A percentile compares a stretch with the other conserved stretches of the same genome.
These are phyloP conservation scores for Talpa occidentalis DNA, from an alignment of 2,113 vertebrate species.

Conservation along the genomic window DNA sequence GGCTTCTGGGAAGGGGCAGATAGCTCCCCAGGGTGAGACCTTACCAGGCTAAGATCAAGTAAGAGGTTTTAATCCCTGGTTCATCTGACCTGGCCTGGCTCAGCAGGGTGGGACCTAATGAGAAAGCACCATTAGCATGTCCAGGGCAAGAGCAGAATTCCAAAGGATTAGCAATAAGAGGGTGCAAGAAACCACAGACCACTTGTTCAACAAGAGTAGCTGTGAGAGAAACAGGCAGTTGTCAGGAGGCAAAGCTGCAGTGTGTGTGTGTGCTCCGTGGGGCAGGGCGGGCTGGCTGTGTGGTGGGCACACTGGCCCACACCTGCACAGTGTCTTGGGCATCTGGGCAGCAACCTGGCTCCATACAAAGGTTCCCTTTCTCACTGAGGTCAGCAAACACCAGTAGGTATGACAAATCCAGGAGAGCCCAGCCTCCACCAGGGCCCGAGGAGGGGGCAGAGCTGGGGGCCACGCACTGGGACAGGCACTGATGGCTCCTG, in stretches of 20 bases:
- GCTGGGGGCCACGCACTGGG: neutral
- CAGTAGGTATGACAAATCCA: neutral
- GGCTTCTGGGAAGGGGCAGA: neutral
- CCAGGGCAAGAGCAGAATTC: conserved; percentile 5
- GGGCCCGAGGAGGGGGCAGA: neutral
- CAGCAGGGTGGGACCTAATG: neutral
- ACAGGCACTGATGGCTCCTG: neutral
- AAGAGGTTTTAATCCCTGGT: conserved; percentile 9
- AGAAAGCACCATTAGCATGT: neutral
- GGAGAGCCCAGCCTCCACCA: neutral
- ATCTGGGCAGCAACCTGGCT: neutral
- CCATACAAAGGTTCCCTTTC: neutral
- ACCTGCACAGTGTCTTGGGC: neutral
- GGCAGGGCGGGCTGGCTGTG: neutral
- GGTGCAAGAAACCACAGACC: conserved; percentile 49
- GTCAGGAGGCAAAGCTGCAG: neutral
- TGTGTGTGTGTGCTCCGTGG: neutral
- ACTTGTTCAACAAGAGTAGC: conserved; percentile 40
- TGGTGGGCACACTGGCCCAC: neutral
- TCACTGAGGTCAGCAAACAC: neutral
- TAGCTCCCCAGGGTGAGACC: neutral
- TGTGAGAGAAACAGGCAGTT: neutral
- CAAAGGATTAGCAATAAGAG: conserved; percentile 65
- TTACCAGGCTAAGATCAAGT: conserved; percentile 29
- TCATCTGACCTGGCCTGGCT: conserved; percentile 3